A percentile compares a stretch with the other conserved stretches of the same genome.
Conservation (phyloP, 1,140 invertebrate genomes). For the Ganaspis sp. region DNA sequence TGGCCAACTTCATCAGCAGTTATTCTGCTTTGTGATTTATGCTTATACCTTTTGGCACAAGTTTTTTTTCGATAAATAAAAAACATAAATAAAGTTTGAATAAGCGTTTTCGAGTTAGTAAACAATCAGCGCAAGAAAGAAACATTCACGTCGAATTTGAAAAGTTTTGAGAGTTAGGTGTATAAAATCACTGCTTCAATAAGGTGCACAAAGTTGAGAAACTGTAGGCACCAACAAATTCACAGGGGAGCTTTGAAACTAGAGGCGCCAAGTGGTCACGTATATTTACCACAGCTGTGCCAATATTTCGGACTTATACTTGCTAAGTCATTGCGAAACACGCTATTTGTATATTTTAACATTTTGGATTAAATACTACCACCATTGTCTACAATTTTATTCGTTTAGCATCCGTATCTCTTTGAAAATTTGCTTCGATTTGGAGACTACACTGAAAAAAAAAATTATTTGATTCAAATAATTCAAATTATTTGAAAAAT, state of each 20-base stretch:
- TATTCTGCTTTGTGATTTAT: too few relatives aligned
- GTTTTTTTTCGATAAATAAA: background rate
- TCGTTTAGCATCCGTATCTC: too few relatives aligned
- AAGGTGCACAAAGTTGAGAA: conserved; percentile 28
- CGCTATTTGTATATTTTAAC: conserved; percentile 14
- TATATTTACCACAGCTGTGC: conserved; percentile 43
- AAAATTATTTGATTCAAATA: too few relatives aligned
- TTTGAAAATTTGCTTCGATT: too few relatives aligned
- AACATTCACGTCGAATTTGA: conserved; percentile 24
- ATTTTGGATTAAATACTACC: conserved; percentile 2
- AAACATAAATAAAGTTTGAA: conserved; percentile 1
- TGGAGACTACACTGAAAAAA: too few relatives aligned
- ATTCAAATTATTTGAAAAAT: too few relatives aligned
- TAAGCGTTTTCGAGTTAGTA: conserved; percentile 18
- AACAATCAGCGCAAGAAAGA: conserved; percentile 27
- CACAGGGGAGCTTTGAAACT: conserved; percentile 24
- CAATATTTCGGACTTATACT: conserved; percentile 53
- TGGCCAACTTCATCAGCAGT: too few relatives aligned
- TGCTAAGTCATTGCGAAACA: conserved; percentile 50
- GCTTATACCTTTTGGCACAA: too few relatives aligned
- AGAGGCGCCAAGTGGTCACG: conserved; percentile 32
- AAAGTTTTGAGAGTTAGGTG: conserved; percentile 25
- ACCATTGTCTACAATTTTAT: background rate
- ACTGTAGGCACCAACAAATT: conserved; percentile 21
- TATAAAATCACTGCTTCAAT: conserved; percentile 27